These are phyloP conservation scores for Sturnira hondurensis DNA, from an alignment of 2,113 vertebrate species.

Conservation along the genomic window DNA sequence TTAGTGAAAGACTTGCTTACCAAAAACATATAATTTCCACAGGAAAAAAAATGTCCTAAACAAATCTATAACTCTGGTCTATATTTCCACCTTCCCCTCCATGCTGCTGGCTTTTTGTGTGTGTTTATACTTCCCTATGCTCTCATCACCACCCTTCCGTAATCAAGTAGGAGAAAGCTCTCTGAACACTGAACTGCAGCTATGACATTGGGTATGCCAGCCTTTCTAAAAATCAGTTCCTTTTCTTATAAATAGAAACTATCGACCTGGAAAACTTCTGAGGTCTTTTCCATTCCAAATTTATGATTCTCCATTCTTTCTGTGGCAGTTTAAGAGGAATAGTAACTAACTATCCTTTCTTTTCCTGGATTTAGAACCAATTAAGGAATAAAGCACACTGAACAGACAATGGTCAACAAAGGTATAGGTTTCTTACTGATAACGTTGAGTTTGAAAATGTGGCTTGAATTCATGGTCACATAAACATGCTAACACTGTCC, in stretches of 20 bases:
- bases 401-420: background rate
- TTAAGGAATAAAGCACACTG: background rate
- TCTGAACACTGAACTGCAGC: background rate
- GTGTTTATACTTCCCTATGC: background rate
- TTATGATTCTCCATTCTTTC: background rate
- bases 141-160: background rate
- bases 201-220: background rate
- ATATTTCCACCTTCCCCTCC: background rate
- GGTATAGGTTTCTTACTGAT: background rate
- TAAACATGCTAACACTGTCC: background rate
- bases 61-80: background rate
- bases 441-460: background rate
- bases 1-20: background rate
- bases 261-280: background rate
- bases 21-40: background rate
- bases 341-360: background rate
- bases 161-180: background rate
- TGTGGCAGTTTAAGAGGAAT: background rate
- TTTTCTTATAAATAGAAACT: background rate
- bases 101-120: background rate
- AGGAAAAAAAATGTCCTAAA: background rate
- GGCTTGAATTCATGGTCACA: background rate
- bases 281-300: background rate
- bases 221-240: background rate
- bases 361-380: background rate